These are phyloP conservation scores for Lathronympha strigana DNA, from an alignment of 2,888 invertebrate genomes.

Conservation along the genomic window DNA sequence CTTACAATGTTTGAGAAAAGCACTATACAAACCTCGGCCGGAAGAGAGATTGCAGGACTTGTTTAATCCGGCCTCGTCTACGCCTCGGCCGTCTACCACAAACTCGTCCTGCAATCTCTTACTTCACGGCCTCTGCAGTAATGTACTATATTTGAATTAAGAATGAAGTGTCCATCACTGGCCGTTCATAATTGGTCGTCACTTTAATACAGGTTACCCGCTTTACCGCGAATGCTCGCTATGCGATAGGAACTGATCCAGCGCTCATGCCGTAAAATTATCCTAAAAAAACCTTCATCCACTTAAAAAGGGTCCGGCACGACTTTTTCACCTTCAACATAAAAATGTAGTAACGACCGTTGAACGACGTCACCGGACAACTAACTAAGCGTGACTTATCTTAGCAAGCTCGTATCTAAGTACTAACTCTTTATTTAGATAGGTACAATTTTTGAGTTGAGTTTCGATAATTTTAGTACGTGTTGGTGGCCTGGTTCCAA, in stretches of 20 bases:
- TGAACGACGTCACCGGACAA: not conserved
- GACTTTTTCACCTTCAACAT: not conserved
- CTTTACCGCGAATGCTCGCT: not conserved
- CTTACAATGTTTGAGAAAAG: no score
- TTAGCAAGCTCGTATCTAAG: not conserved
- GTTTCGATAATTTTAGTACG: not conserved
- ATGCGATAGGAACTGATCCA: not conserved
- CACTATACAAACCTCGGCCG: no score
- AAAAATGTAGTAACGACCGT: not conserved
- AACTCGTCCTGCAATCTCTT: no score
- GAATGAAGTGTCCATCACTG: no score
- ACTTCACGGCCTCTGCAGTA: no score
- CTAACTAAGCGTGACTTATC: not conserved
- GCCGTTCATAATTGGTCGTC: no score
- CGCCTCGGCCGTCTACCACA: no score
- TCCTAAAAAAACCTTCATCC: not conserved
- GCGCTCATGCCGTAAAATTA: not conserved
- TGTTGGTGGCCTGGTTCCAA: no score
- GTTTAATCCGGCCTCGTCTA: no score
- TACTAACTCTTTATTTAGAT: not conserved
- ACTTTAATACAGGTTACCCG: no score
- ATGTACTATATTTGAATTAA: no score
- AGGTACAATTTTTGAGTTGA: not conserved
- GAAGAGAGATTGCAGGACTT: no score
- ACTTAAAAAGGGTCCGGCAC: not conserved